These are phyloP conservation scores for Geotrupes spiniger DNA, from an alignment of 2,888 invertebrate genomes.

Conservation along the genomic window DNA sequence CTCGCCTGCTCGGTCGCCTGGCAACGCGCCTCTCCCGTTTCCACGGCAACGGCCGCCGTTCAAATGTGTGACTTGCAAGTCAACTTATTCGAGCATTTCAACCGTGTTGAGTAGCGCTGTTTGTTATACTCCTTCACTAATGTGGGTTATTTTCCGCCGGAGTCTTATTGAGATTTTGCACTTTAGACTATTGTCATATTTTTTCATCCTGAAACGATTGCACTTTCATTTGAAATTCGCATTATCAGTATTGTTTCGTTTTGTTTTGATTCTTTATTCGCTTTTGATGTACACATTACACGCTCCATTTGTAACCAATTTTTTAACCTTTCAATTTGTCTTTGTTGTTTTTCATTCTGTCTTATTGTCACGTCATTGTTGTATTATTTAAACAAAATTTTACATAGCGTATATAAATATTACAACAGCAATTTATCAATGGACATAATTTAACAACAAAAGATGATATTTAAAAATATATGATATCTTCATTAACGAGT, in stretches of 20 bases:
- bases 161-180: constrained; percentile 35
- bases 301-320: too few relatives aligned
- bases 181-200: constrained; percentile 27
- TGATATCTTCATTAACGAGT: too few relatives aligned
- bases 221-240: constrained; percentile 23
- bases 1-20: constrained; percentile 29
- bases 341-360: neutral
- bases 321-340: neutral
- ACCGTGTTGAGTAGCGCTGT: constrained; percentile 38
- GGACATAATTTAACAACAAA: neutral
- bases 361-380: too few relatives aligned
- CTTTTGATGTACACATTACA: constrained; percentile 1
- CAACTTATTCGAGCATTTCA: constrained; percentile 40
- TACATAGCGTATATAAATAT: too few relatives aligned
- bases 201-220: constrained; percentile 16
- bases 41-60: constrained; percentile 27
- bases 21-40: constrained; percentile 28
- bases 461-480: neutral
- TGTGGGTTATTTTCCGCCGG: constrained; percentile 39
- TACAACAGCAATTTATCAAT: too few relatives aligned
- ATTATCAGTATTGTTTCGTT: constrained; percentile 21
- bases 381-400: too few relatives aligned
- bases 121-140: constrained; percentile 39
- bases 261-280: constrained; percentile 3
- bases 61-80: constrained; percentile 46